A percentile compares a stretch with the other conserved stretches of the same genome.
These are phyloP conservation scores for Tetranychus truncatus DNA, from an alignment of 2,888 invertebrate species.

Conservation along the genomic window DNA sequence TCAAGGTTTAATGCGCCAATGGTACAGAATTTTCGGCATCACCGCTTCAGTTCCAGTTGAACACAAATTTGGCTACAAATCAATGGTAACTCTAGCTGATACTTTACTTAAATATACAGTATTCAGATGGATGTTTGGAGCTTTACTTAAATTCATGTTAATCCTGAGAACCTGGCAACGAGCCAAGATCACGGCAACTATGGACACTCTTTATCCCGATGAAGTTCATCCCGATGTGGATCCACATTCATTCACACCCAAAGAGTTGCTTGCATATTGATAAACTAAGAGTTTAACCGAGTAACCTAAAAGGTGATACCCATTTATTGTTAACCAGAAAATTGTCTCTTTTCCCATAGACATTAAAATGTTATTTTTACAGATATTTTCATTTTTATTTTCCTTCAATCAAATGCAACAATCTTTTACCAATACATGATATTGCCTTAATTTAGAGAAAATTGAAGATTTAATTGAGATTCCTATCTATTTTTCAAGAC, in stretches of 20 bases:
- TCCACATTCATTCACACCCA: background rate
- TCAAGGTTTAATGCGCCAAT: conserved; percentile 1
- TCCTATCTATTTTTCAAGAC: no score
- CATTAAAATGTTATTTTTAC: no score
- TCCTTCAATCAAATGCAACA: no score
- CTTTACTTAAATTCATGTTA: background rate
- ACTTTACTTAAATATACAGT: background rate
- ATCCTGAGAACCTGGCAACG: background rate
- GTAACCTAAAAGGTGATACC: background rate
- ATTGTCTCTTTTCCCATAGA: no score
- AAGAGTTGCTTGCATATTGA: conserved; percentile 8
- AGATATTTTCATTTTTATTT: no score
- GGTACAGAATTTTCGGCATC: conserved; percentile 1
- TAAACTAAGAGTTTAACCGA: background rate
- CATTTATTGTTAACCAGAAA: no score
- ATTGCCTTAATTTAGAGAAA: no score
- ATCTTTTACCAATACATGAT: no score
- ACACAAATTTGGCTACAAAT: background rate
- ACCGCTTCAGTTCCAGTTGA: background rate
- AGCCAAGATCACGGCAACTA: background rate
- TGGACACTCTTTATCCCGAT: background rate
- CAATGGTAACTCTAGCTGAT: background rate
- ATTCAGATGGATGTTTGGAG: background rate
- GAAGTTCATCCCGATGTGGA: background rate
- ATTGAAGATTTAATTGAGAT: no score